phyloP scores from a whole-genome alignment of 2,888 invertebrate species.

The Phortica okadai region DNA sequence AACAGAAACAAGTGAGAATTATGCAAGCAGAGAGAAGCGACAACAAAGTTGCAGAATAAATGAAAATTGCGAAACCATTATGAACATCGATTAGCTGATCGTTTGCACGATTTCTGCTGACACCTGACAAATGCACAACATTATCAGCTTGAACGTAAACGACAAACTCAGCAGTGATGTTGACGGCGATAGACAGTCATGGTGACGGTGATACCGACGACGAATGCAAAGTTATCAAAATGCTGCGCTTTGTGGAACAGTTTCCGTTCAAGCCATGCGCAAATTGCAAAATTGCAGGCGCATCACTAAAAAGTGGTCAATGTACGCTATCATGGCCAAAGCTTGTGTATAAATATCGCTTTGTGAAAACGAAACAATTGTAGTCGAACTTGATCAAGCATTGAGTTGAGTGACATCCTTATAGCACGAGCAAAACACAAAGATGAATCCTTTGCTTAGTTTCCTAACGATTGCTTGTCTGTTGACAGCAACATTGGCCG shows the following conservation, averaged over 20 bases:
- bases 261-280: background rate
- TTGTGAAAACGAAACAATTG: conserved; percentile 26
- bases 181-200: background rate
- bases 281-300: conserved; percentile 29
- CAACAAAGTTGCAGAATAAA: background rate
- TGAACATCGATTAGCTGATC: too few species aligned
- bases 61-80: too few species aligned
- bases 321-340: conserved; percentile 17
- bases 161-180: background rate
- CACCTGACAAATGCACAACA: background rate
- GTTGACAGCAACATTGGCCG: conserved; percentile 55
- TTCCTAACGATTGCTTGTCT: conserved; percentile 60
- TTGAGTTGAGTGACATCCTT: conserved; percentile 20
- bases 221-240: background rate
- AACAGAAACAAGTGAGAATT: background rate
- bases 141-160: background rate
- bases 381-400: conserved; percentile 54
- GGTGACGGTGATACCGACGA: background rate
- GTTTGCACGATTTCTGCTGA: background rate
- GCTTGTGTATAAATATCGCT: conserved; percentile 52
- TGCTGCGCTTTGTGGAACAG: background rate
- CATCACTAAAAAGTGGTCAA: conserved; percentile 30
- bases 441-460: conserved; percentile 63
- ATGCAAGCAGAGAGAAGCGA: background rate
- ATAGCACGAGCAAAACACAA: conserved; percentile 44